A percentile compares a stretch with the other conserved stretches of the same genome.
These are phyloP conservation scores for Adelognathus sp. DNA, from an alignment of 2,888 invertebrate species.

Conservation along the genomic window DNA sequence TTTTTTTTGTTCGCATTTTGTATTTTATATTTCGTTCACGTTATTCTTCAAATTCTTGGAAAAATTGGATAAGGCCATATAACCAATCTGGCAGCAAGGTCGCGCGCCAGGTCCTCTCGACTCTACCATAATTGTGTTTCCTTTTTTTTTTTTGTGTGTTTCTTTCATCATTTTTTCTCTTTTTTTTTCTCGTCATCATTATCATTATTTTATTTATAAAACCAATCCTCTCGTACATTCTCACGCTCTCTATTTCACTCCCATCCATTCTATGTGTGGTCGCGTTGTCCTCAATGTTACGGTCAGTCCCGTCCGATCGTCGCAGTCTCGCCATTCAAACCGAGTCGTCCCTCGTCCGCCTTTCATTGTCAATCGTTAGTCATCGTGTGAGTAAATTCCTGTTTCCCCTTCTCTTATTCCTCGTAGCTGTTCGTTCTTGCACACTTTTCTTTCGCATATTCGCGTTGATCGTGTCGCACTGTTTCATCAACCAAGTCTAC, in stretches of 20 bases:
- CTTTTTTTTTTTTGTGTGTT: slow-evolving; percentile 44
- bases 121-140: slow-evolving; percentile 63
- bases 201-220: slow-evolving; percentile 72
- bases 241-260: slow-evolving; percentile 63
- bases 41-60: slow-evolving; percentile 76
- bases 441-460: slow-evolving; percentile 52
- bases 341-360: slow-evolving; percentile 69
- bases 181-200: slow-evolving; percentile 53
- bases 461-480: slow-evolving; percentile 60
- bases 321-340: slow-evolving; percentile 71
- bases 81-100: slow-evolving; percentile 80
- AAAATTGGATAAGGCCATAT: slow-evolving; percentile 81
- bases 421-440: not conserved
- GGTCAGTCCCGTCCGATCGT: slow-evolving; percentile 68
- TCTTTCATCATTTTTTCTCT: slow-evolving; percentile 64
- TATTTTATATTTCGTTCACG: slow-evolving; percentile 1
- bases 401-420: slow-evolving; percentile 8
- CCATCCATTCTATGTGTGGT: slow-evolving; percentile 70
- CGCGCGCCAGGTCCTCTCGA: slow-evolving; percentile 76
- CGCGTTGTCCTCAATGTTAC: slow-evolving; percentile 64
- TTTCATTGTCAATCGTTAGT: slow-evolving; percentile 29
- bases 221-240: slow-evolving; percentile 70
- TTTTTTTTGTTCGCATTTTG: not conserved
- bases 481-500: slow-evolving; percentile 60
- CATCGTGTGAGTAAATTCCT: not conserved